A percentile compares a stretch with the other conserved stretches of the same genome.
These are phyloP conservation scores for Protobothrops mucrosquamatus DNA, from an alignment of 2,113 vertebrate species.

Conservation along the genomic window DNA sequence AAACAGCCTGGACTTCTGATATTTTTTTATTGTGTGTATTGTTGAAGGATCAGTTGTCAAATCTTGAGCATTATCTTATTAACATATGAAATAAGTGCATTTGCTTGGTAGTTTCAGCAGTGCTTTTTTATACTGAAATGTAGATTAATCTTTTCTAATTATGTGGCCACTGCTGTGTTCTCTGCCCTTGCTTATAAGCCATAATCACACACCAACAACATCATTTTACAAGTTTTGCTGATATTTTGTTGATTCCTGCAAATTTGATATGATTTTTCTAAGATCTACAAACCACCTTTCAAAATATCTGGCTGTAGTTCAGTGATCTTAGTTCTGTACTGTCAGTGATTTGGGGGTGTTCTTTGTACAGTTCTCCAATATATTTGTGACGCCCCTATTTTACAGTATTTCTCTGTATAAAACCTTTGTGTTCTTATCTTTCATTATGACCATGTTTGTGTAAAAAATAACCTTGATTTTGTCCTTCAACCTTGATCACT, in stretches of 20 bases:
- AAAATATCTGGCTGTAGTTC: background rate
- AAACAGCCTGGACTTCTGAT: background rate
- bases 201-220: background rate
- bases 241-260: background rate
- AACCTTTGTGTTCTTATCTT: background rate
- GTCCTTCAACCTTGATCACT: background rate
- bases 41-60: background rate
- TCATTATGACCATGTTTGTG: background rate
- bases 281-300: background rate
- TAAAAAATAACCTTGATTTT: background rate
- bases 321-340: background rate
- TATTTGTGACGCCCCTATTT: background rate
- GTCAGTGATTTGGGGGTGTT: background rate
- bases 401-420: background rate
- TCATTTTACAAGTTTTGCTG: background rate
- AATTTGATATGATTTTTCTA: background rate
- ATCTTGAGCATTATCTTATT: background rate
- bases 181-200: background rate
- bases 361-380: background rate
- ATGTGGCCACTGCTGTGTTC: background rate
- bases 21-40: background rate
- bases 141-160: background rate
- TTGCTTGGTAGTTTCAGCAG: background rate
- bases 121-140: background rate
- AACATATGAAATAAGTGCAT: background rate